These are phyloP conservation scores for Pteruthius melanotis DNA, from an alignment of 2,113 vertebrate genomes.

Conservation along the genomic window DNA sequence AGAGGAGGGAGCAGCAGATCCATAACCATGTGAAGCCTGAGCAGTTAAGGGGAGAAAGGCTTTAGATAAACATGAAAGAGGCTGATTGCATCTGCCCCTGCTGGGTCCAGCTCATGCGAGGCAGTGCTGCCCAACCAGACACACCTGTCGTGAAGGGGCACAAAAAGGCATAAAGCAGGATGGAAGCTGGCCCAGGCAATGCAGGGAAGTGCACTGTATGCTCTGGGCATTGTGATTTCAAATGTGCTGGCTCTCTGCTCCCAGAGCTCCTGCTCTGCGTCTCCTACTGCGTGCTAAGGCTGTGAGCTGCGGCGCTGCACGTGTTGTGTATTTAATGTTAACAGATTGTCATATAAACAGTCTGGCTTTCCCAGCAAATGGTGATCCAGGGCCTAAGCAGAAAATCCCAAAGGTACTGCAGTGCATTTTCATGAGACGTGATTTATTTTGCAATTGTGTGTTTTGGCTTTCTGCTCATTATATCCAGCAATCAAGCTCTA, in stretches of 20 bases:
- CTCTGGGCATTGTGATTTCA: not conserved
- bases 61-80: not conserved
- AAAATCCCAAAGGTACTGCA: conserved; percentile 21
- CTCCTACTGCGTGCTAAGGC: fast-evolving
- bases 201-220: not conserved
- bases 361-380: conserved; percentile 15
- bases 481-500: not conserved
- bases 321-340: conserved; percentile 26
- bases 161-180: not conserved
- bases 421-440: not conserved
- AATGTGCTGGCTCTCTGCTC: fast-evolving
- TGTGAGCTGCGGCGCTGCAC: fast-evolving
- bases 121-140: not conserved
- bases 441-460: conserved; percentile 44
- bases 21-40: not conserved
- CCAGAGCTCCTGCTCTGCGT: not conserved
- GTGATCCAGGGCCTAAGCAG: conserved; percentile 1
- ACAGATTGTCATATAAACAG: not conserved
- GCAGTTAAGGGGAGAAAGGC: not conserved
- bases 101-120: not conserved
- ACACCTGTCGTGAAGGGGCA: not conserved
- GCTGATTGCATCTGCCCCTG: not conserved
- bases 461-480: conserved; percentile 30
- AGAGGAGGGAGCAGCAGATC: not conserved
- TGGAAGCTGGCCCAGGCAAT: fast-evolving